Evolutionary conservation across 2,113 vertebrate species (phyloP).

Genomic region (Callocephalon fimbriatum): DNA sequence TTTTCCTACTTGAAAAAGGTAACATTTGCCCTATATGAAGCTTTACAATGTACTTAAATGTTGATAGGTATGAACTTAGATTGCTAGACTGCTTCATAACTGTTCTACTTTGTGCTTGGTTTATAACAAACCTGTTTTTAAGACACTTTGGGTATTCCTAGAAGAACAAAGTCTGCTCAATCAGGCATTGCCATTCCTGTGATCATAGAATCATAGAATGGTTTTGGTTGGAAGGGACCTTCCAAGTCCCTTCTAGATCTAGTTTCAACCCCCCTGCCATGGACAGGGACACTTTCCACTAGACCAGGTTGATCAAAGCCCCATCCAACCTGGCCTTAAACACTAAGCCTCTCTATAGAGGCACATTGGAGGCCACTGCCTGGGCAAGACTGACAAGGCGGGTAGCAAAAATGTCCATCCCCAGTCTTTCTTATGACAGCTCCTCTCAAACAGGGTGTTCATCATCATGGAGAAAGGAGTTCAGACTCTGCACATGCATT

Average conservation of each 20-base stretch:
- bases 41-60: neutral
- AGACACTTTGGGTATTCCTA: neutral
- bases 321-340: neutral
- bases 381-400: neutral
- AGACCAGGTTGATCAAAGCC: neutral
- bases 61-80: neutral
- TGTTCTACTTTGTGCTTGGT: neutral
- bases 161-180: neutral
- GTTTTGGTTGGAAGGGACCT: neutral
- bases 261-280: neutral
- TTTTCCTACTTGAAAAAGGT: neutral
- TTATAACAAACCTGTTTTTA: neutral
- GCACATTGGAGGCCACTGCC: neutral
- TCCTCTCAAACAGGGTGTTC: neutral
- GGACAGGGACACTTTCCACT: neutral
- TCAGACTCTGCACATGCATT: neutral
- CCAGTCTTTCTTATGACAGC: neutral
- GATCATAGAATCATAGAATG: neutral
- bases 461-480: neutral
- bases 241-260: neutral
- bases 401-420: neutral
- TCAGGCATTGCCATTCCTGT: neutral
- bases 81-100: neutral
- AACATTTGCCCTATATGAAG: neutral
- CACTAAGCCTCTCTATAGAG: neutral